These are phyloP conservation scores for Drosophila albomicans DNA, from an alignment of 1,140 invertebrate species.

Conservation along the genomic window DNA sequence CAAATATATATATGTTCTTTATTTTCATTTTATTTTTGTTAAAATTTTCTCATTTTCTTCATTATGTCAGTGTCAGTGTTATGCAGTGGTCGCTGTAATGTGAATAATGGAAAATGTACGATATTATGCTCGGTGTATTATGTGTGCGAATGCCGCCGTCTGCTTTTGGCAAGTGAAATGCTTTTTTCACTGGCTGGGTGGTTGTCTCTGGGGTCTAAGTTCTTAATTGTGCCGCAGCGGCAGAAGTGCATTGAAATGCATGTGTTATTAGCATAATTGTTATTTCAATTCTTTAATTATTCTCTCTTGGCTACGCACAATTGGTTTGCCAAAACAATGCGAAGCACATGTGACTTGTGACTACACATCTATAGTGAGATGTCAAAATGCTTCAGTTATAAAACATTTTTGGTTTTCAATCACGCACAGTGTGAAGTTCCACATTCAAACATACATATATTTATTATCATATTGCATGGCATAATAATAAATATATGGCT, in stretches of 20 bases:
- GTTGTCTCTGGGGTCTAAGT: constrained; percentile 11
- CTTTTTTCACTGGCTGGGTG: neutral
- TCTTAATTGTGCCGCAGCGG: constrained; percentile 38
- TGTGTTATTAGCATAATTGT: constrained; percentile 61
- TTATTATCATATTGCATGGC: constrained; percentile 42
- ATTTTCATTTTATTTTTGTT: constrained; percentile 22
- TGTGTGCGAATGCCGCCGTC: neutral
- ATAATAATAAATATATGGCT: constrained; percentile 64
- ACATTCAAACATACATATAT: constrained; percentile 20
- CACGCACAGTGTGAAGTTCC: constrained; percentile 18
- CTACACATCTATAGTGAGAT: neutral
- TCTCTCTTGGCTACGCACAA: constrained; percentile 35
- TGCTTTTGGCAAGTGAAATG: constrained; percentile 31
- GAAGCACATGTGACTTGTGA: constrained; percentile 12
- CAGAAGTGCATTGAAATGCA: constrained; percentile 39
- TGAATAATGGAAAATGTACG: constrained; percentile 38
- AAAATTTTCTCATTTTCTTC: constrained; percentile 33
- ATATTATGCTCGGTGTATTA: neutral
- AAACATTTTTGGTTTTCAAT: constrained; percentile 12
- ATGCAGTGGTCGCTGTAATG: constrained; percentile 37
- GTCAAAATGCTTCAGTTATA: constrained; percentile 7
- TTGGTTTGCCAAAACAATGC: constrained; percentile 4
- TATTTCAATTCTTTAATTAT: constrained; percentile 44
- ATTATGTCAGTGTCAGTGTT: constrained; percentile 48
- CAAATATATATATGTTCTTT: constrained; percentile 10